Conservation (phyloP, 2,888 invertebrate species). For the Bursaphelenchus okinawaensis region DNA sequence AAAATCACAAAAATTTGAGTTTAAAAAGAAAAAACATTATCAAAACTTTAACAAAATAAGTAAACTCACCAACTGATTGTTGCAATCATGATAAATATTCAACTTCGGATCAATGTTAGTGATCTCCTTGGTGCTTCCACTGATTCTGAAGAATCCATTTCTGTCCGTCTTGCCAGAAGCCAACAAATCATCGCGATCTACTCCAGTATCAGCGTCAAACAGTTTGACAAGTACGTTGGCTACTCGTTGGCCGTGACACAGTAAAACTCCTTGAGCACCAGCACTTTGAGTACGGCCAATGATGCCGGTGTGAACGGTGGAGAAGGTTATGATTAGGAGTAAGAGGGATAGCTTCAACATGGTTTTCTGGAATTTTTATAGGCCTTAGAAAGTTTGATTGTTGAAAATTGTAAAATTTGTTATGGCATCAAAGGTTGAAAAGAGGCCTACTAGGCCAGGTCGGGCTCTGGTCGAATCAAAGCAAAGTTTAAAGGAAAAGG, state of each 20-base stretch:
- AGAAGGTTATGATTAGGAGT: neutral
- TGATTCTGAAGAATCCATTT: constrained; percentile 11
- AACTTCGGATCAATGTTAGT: constrained; percentile 14
- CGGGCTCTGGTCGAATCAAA: too few species aligned
- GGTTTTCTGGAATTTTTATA: too few species aligned
- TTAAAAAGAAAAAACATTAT: neutral
- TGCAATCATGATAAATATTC: constrained; percentile 15
- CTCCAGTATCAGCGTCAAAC: constrained; percentile 12
- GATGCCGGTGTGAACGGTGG: neutral
- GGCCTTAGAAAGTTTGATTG: too few species aligned
- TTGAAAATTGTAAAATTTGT: too few species aligned
- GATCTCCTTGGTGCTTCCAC: constrained; percentile 13
- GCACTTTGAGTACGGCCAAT: constrained; percentile 12
- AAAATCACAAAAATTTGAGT: too few species aligned
- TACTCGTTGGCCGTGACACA: constrained; percentile 17
- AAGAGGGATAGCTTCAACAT: constrained; percentile 10
- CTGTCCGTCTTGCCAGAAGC: constrained; percentile 11
- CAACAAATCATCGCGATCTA: constrained; percentile 14
- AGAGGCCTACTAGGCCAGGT: too few species aligned
- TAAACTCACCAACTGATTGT: constrained; percentile 7
- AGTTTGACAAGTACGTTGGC: constrained; percentile 21
- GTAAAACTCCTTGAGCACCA: constrained; percentile 7
- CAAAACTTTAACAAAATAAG: neutral
- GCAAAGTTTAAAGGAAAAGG: too few species aligned
- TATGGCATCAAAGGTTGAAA: too few species aligned